Base-by-base conservation (phyloP, 2,797 vertebrate species). In the Garrulus glandarius region DNA sequence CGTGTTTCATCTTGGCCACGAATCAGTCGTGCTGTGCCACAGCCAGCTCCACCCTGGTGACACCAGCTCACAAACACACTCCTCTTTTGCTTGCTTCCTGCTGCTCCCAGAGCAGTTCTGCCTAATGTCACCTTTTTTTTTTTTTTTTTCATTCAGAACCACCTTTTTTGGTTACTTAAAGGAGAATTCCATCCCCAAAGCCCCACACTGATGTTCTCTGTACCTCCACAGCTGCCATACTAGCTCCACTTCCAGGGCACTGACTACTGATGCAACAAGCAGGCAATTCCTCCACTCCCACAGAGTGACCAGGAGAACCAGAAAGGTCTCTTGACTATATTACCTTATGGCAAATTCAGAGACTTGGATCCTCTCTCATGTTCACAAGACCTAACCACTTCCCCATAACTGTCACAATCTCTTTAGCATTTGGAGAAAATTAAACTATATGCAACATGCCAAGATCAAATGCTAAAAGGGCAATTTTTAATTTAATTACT, bases 381-480 rank as follows among this genome's bases (percentile, higher is more conserved):
- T 92, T 94, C 89, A 71, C 21, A 7, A 72, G 84, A 87, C 52
- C 29, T 79, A 87, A 92, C 76, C 92, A 36, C 56, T 96, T 92
- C 77, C 64, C 83, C n/a, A 23, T 67, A 93, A 69, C 80, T 92
- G 37, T 46, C 91, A 63, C 60, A 96, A 88, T 14, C 60, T 89
- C 89, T 86, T 88, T 36, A 97, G 85, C 96, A 96, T 95, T 97
- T 96, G 95, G 96, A 96, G 91, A 94, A 96, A 95, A 97, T 96
- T 93, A 95, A 96, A 87, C 64, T 89, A 88, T 88, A 96, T 89
- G 60, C 63, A 78, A 93, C 91, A 89, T 96, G 95, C 95, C 92
- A 95, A 94, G 2, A 23, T 83, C 95, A 96, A 96, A 95, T 95
- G 78, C 94, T 95, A 87, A 88, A 93, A 95, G 91, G 92, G 80